Conservation (phyloP, 2,888 invertebrate species). For the Lepidonotus clava region DNA sequence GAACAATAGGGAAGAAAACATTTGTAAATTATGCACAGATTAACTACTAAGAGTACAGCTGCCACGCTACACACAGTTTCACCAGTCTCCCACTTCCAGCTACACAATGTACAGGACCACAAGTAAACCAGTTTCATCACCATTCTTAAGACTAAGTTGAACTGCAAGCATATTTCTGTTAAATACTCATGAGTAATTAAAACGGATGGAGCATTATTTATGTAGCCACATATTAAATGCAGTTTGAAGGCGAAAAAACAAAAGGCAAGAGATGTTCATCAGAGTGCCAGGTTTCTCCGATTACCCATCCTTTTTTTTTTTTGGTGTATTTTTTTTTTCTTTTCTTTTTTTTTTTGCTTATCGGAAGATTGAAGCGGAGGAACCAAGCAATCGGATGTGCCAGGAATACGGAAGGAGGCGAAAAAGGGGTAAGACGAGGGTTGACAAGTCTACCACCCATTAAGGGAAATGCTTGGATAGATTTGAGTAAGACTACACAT, state of each 20-base stretch:
- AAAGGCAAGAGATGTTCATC: constrained; percentile 20
- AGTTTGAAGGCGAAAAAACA: background rate
- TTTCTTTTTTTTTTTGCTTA: too few relatives aligned
- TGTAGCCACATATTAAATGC: background rate
- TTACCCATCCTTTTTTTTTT: background rate
- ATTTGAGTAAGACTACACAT: constrained; percentile 30
- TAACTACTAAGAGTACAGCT: too few relatives aligned
- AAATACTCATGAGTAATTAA: background rate
- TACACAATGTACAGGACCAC: constrained; percentile 16
- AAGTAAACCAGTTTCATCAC: constrained; percentile 44
- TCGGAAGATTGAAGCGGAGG: background rate
- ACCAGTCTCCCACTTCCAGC: constrained; percentile 15
- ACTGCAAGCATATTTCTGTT: background rate
- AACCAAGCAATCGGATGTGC: constrained; percentile 8
- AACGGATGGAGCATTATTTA: background rate
- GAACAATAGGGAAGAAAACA: too few relatives aligned
- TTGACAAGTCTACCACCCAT: constrained; percentile 13
- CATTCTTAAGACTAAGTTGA: background rate
- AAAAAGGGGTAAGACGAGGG: constrained; percentile 22
- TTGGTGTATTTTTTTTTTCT: too few relatives aligned
- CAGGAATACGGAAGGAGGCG: background rate
- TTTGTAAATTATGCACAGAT: too few relatives aligned
- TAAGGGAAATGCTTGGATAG: background rate
- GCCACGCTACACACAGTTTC: constrained; percentile 19
- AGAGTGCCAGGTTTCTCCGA: background rate